Percentiles rank a stretch among this genome's conserved stretches.
Evolutionary conservation across 2,888 invertebrate genomes (phyloP).

Genomic region (Pseudococcus jackbeardsleyi): DNA sequence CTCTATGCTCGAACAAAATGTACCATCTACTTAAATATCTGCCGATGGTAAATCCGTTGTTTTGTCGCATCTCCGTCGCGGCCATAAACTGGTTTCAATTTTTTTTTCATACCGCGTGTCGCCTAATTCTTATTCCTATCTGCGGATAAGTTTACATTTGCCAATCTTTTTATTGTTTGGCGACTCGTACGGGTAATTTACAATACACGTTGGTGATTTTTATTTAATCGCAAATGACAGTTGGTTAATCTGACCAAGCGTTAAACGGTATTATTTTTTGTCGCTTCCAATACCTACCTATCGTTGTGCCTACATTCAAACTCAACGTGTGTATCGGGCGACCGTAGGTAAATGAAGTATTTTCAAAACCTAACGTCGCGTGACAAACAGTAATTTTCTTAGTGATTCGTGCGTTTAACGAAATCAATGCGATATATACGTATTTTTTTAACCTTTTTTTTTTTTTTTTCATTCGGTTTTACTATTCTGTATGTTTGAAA

Average conservation of each 20-base stretch:
- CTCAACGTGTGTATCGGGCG: background rate
- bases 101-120: background rate
- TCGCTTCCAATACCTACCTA: background rate
- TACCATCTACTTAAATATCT: background rate
- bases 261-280: slow-evolving; percentile 33
- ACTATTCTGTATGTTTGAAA: background rate
- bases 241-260: slow-evolving; percentile 13
- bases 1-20: background rate
- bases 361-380: slow-evolving; percentile 56
- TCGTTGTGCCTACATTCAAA: background rate
- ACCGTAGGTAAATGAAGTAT: slow-evolving; percentile 29
- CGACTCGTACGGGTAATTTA: background rate
- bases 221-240: background rate
- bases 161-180: background rate
- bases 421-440: slow-evolving; percentile 32
- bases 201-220: slow-evolving; percentile 6
- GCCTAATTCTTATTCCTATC: background rate
- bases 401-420: slow-evolving; percentile 56
- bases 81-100: slow-evolving; percentile 4
- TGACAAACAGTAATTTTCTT: slow-evolving; percentile 52
- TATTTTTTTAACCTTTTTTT: background rate
- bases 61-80: background rate
- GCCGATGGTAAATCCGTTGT: background rate
- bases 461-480: background rate
- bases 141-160: background rate